Evolutionary conservation across 2,113 vertebrate species (phyloP).

Genomic region (Danio rerio): DNA sequence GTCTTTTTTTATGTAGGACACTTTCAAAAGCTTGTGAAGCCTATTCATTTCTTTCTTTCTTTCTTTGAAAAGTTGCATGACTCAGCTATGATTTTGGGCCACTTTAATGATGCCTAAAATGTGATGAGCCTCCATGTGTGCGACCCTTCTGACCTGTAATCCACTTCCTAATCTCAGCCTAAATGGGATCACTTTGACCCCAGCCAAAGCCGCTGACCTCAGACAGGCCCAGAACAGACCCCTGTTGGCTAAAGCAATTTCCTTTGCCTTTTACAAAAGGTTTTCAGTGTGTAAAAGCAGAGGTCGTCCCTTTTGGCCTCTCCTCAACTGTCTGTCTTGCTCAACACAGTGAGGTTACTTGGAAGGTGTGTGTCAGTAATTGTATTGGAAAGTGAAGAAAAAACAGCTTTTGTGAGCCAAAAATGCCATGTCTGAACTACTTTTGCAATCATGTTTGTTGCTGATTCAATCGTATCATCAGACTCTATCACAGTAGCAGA

Average conservation of each 20-base stretch:
- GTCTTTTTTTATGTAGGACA: background rate
- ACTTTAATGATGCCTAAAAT: conserved; percentile 37
- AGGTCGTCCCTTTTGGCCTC: conserved; percentile 12
- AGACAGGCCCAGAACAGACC: conserved; percentile 37
- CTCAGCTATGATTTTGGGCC: conserved; percentile 24
- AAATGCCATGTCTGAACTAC: background rate
- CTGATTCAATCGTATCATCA: no score
- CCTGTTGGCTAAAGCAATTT: conserved; percentile 55
- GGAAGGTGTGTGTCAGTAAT: conserved; percentile 7
- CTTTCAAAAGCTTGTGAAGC: no score
- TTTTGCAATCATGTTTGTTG: no score
- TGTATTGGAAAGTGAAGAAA: background rate
- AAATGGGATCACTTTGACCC: conserved; percentile 55
- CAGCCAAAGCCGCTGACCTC: conserved; percentile 42
- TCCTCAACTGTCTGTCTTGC: conserved; percentile 37
- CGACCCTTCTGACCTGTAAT: conserved; percentile 48
- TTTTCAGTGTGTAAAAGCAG: conserved; percentile 44
- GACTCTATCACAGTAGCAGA: no score
- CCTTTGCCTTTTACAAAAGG: conserved; percentile 52
- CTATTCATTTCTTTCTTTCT: background rate
- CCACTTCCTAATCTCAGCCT: conserved; percentile 49
- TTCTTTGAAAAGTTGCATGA: conserved; percentile 4
- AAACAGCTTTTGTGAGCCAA: background rate
- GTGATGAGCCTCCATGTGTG: conserved; percentile 39
- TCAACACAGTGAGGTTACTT: conserved; percentile 19